Evolutionary conservation across 2,888 invertebrate species (phyloP).

Genomic region (Hartigia nigra): DNA sequence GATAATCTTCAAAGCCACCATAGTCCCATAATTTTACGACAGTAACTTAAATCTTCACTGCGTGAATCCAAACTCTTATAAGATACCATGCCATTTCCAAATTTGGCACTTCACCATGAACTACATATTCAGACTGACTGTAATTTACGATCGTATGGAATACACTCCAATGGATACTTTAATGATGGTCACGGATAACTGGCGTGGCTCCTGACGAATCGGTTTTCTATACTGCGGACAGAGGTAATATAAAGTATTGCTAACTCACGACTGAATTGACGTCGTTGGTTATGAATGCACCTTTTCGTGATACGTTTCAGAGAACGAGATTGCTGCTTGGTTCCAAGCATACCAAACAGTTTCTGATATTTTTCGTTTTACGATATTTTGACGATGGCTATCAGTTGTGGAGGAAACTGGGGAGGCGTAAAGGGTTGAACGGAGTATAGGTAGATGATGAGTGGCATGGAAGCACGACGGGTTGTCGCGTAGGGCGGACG

Average conservation of each 20-base stretch:
- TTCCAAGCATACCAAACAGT: constrained; percentile 42
- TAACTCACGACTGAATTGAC: background rate
- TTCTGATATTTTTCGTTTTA: constrained; percentile 49
- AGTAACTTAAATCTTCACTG: background rate
- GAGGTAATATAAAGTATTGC: background rate
- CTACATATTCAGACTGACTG: background rate
- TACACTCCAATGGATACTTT: background rate
- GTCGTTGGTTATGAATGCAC: background rate
- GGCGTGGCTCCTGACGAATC: background rate
- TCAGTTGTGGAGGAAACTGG: constrained; percentile 31
- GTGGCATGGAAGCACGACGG: constrained; percentile 16
- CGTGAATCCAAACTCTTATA: background rate
- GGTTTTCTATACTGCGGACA: background rate
- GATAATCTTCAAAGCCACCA: constrained; percentile 10
- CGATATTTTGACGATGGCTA: constrained; percentile 53
- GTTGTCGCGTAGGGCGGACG: constrained; percentile 8
- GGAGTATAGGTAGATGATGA: background rate
- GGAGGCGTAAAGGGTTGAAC: constrained; percentile 27
- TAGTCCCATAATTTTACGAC: constrained; percentile 14
- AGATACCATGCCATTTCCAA: background rate
- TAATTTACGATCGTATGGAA: background rate
- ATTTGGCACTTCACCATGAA: background rate
- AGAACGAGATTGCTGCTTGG: constrained; percentile 26
- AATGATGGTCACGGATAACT: background rate
- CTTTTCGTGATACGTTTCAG: background rate